Evolutionary conservation across 2,113 vertebrate genomes (phyloP), one percentile per base, ranked within the genome.

Genomic region (Centrocercus urophasianus): DNA sequence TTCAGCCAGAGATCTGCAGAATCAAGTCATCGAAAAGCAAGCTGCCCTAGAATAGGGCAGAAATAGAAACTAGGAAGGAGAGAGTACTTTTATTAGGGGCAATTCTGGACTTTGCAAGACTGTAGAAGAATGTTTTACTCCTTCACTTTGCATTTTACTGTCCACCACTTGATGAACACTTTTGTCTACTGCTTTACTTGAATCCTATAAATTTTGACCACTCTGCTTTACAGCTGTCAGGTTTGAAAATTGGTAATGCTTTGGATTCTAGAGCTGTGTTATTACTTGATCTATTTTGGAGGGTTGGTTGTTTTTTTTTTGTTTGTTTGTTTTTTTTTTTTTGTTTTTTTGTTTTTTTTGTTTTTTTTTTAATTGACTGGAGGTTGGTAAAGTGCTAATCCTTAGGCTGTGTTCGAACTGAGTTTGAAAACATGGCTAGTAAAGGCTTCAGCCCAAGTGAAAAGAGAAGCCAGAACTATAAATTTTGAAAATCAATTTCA

Each of bases 111-210:
- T 54, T 70, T 69, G 54, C 4, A 56, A 22, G 64, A 78, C 13
- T 1, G 1, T 15, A 17, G 0, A 1, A 27, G 19, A 17, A 15
- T 36, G 2, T 9, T 70, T 83, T 88, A 15, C 8, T 65, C n/a
- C 15, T 4, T 69, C 7, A 38, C 27, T 11, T 30, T 72, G 2
- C 40, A n/a, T 63, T 69, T 82, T 9, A 11, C 2, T 7, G 7
- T 36, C n/a, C 64, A 16, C 2, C 75, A 18, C 65, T 60, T 34
- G 13, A 25, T 56, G 38, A 80, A 32, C 0, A 7, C 28, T 85
- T 24, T 25, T 64, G 24, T 47, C 4, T 76, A 13, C 14, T 36
- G 15, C 11, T 8, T 32, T 47, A 28, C 3, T 47, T 57, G 56
- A 80, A 61, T 54, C 5, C 5, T 61, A 34, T 52, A 14, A 4